Evolutionary conservation across 2,888 invertebrate genomes (phyloP), one percentile per base, ranked within the genome.

Genomic region (Melanophora roralis): DNA sequence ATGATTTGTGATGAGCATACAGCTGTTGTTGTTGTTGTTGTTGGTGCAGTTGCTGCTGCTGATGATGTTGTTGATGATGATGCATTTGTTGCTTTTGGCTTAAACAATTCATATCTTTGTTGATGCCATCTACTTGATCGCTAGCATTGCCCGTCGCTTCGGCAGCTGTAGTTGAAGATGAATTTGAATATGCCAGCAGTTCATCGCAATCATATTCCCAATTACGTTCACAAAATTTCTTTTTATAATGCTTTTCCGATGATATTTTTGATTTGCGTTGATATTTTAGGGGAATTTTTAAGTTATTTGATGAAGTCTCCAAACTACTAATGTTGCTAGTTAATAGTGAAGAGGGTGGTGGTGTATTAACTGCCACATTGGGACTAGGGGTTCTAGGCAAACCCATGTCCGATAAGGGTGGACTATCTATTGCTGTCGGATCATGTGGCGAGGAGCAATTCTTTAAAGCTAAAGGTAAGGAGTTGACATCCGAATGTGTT

Each of bases 201-300:
- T 89, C 89, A 73, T 86, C 89, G 69, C 88, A 88, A 78, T 89
- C 89, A 74, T 88, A 90, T 91, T 92, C 94, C 94, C 94, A 88
- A 91, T 93, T 91, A 92, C 94, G 86, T 93, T 95, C 94, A 90
- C 95, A 95, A 90, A 94, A 94, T 86, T 95, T 95, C 91, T 96
- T 96, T 90, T 96, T 96, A 90, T 95, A 96, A 90, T 95, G 95
- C 84, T 93, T 93, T 71, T 89, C 89, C 40, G 86, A 86, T 0
- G 91, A 90, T 85, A 89, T 80, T 79, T 89, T 90, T 1, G 89
- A 89, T 82, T 92, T 92, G 38, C 93, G 90, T 84, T 93, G 93
- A 86, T 93, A 93, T 84, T 93, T 92, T 9, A 92, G 86, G 5
- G 93, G 92, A 86, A 89, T 92, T 86, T 85, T 92, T 82, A 85